Conservation (phyloP, 2,797 vertebrate species). For the Peromyscus eremicus region DNA sequence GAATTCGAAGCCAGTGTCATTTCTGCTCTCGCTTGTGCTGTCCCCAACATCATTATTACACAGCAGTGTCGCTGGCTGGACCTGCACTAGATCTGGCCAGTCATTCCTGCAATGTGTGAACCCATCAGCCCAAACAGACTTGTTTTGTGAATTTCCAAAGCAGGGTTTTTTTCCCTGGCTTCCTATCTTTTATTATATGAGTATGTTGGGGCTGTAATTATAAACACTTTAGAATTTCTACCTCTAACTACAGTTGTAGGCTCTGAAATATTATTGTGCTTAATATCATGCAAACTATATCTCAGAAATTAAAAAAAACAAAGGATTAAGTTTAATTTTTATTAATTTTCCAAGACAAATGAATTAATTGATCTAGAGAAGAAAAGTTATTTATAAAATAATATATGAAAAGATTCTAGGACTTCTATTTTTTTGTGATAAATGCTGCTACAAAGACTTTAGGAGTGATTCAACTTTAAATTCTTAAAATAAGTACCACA, state of each 20-base stretch:
- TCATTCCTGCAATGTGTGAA: constrained; percentile 17
- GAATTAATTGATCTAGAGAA: neutral
- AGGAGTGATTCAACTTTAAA: neutral
- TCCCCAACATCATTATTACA: constrained; percentile 72
- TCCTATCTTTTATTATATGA: constrained; percentile 42
- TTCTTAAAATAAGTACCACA: neutral
- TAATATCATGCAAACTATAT: neutral
- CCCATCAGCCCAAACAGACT: constrained; percentile 40
- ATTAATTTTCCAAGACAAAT: neutral
- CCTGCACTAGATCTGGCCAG: constrained; percentile 57
- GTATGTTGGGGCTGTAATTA: neutral
- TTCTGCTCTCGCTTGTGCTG: constrained; percentile 68
- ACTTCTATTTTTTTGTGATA: neutral
- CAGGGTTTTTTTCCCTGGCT: neutral
- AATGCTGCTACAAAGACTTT: neutral
- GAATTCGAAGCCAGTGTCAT: constrained; percentile 71
- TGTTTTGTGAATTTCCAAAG: constrained; percentile 63
- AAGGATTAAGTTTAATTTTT: neutral
- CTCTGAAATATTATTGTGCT: neutral
- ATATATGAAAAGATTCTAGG: neutral
- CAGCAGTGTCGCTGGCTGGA: constrained; percentile 18
- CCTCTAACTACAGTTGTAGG: neutral
- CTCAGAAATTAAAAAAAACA: constrained; percentile 28
- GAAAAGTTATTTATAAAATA: neutral
- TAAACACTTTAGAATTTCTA: neutral